Conservation (phyloP, 2,888 invertebrate genomes). For the Cephus sareptanus region DNA sequence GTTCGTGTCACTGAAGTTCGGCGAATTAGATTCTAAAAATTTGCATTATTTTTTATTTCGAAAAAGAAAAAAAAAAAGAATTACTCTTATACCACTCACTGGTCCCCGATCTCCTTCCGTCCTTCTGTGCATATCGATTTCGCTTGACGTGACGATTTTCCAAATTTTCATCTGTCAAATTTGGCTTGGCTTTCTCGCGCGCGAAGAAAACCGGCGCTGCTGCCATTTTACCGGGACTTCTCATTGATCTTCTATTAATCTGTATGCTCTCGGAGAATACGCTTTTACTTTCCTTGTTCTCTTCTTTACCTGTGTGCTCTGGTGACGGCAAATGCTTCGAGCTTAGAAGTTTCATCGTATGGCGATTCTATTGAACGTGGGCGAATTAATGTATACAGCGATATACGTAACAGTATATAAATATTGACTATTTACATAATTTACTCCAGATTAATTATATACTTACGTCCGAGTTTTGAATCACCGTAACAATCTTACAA, state of each 20-base stretch:
- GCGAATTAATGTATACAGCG: neutral
- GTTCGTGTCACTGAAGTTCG: neutral
- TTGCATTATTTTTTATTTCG: slow-evolving; percentile 9
- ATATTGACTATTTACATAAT: too few species aligned
- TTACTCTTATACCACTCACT: slow-evolving; percentile 14
- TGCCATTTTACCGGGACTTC: slow-evolving; percentile 27
- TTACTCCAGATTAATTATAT: neutral
- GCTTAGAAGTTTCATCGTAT: slow-evolving; percentile 23
- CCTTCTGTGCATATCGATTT: neutral
- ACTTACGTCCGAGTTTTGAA: slow-evolving; percentile 30
- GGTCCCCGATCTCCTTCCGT: slow-evolving; percentile 25
- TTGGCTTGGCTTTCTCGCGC: neutral
- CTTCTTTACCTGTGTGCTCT: slow-evolving; percentile 15
- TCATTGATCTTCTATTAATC: neutral
- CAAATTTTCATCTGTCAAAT: neutral
- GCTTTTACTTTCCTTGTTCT: neutral
- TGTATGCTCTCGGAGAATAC: neutral
- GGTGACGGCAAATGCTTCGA: slow-evolving; percentile 36
- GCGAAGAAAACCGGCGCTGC: slow-evolving; percentile 27
- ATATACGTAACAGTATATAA: neutral
- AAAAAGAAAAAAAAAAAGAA: too few species aligned
- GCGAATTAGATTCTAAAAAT: slow-evolving; percentile 1
- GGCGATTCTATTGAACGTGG: slow-evolving; percentile 30
- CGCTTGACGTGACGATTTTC: neutral
- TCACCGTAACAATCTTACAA: slow-evolving; percentile 37